A percentile compares a stretch with the other conserved stretches of the same genome.
phyloP scores from a whole-genome alignment of 2,888 invertebrate genomes.

The Tinea trinotella region DNA sequence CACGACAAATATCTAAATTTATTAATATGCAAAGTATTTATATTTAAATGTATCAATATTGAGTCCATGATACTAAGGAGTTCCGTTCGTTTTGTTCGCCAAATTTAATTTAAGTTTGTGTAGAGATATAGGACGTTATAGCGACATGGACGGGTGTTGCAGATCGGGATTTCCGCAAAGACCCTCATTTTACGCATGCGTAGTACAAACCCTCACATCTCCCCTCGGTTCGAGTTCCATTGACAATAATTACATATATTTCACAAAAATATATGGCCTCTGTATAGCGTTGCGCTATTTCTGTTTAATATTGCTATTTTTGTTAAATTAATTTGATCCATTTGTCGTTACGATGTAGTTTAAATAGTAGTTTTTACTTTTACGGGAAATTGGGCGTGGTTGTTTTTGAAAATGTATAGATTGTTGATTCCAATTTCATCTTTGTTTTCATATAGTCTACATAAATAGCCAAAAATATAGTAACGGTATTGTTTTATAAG shows the following conservation, averaged over 20 bases:
- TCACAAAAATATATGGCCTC: slow-evolving; percentile 28
- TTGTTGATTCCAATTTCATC: background rate
- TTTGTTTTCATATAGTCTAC: background rate
- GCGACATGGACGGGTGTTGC: slow-evolving; percentile 6
- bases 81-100: too few relatives aligned
- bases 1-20: too few relatives aligned
- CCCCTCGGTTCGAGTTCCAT: slow-evolving; percentile 21
- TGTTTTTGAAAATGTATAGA: background rate
- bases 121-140: background rate
- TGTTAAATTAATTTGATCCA: background rate
- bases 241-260: slow-evolving; percentile 40
- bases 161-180: slow-evolving; percentile 7
- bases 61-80: too few relatives aligned
- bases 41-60: too few relatives aligned
- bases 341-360: background rate
- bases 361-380: background rate
- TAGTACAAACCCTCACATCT: slow-evolving; percentile 12
- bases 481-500: background rate
- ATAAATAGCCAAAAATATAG: background rate
- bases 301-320: background rate
- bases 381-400: background rate
- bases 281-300: background rate
- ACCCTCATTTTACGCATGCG: slow-evolving; percentile 33
- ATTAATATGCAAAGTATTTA: too few relatives aligned
- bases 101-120: background rate